Percentiles rank a stretch among this genome's conserved stretches.
These are phyloP conservation scores for Vombatus ursinus DNA, from an alignment of 2,113 vertebrate species.

Conservation along the genomic window DNA sequence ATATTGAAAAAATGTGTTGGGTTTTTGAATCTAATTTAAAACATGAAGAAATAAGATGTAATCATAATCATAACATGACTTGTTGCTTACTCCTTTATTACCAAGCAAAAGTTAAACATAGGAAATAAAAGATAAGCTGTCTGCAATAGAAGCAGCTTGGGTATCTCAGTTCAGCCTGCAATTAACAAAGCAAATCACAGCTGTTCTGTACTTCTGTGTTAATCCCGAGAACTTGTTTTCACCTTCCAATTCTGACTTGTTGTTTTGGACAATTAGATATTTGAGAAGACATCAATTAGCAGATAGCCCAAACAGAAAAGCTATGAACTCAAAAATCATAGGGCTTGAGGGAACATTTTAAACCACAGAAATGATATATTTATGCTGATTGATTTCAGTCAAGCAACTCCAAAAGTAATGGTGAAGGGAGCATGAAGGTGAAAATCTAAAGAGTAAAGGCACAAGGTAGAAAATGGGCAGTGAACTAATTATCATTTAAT, in stretches of 20 bases:
- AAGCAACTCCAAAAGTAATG: background rate
- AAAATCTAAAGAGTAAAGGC: background rate
- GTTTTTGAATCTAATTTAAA: conserved; percentile 7
- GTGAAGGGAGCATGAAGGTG: background rate
- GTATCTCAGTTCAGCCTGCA: conserved; percentile 11
- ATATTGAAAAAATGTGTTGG: background rate
- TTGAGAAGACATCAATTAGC: background rate
- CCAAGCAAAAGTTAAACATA: background rate
- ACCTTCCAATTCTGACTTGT: background rate
- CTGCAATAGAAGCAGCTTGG: background rate
- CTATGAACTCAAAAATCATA: background rate
- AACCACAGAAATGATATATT: background rate
- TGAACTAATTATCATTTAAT: background rate
- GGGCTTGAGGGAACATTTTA: background rate
- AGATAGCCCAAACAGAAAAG: background rate
- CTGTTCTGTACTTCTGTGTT: background rate
- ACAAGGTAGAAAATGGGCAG: background rate
- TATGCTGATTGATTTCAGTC: background rate
- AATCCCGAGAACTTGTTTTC: background rate
- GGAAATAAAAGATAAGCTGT: background rate
- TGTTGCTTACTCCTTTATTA: background rate
- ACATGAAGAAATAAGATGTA: background rate
- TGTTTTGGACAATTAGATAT: background rate
- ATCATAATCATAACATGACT: background rate
- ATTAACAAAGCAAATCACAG: conserved; percentile 32